A percentile compares a stretch with the other conserved stretches of the same genome.
These are phyloP conservation scores for Cotesia typhae DNA, from an alignment of 1,140 invertebrate genomes.

Conservation along the genomic window DNA sequence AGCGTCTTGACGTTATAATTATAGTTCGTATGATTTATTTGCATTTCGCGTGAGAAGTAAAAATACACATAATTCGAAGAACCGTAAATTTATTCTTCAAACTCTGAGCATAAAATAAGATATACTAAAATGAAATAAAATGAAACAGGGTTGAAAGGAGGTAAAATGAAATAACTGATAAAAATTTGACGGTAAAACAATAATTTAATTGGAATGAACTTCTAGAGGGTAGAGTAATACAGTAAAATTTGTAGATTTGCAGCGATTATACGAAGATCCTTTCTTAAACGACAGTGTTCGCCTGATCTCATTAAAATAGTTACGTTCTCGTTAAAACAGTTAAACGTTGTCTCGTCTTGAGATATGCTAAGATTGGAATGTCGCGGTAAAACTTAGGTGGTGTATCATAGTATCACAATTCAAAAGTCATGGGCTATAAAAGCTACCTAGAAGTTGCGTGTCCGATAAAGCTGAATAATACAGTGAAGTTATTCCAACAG, in stretches of 20 bases:
- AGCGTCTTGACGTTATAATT: not conserved
- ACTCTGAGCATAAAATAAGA: not conserved
- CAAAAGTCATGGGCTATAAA: not conserved
- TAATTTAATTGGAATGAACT: too few species aligned
- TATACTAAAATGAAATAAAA: not conserved
- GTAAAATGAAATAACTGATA: too few species aligned
- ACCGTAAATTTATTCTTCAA: not conserved
- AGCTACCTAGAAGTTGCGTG: slow-evolving; percentile 8
- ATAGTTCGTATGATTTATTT: slow-evolving; percentile 6
- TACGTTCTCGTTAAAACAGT: slow-evolving; percentile 46
- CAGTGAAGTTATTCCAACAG: slow-evolving; percentile 40
- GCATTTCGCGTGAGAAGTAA: slow-evolving; percentile 2
- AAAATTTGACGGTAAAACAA: too few species aligned
- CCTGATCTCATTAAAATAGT: slow-evolving; percentile 52
- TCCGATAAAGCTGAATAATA: slow-evolving; percentile 46
- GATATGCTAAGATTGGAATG: not conserved
- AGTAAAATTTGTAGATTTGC: not conserved
- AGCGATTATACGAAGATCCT: slow-evolving; percentile 40
- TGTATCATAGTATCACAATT: slow-evolving; percentile 44
- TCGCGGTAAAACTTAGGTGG: slow-evolving; percentile 21
- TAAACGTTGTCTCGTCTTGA: slow-evolving; percentile 46
- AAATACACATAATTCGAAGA: not conserved
- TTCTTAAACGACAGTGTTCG: slow-evolving; percentile 31
- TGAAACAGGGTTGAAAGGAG: not conserved
- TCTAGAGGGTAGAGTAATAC: slow-evolving; percentile 9